Evolutionary conservation across 2,888 invertebrate genomes (phyloP).

Genomic region (Mesochorus sp.): DNA sequence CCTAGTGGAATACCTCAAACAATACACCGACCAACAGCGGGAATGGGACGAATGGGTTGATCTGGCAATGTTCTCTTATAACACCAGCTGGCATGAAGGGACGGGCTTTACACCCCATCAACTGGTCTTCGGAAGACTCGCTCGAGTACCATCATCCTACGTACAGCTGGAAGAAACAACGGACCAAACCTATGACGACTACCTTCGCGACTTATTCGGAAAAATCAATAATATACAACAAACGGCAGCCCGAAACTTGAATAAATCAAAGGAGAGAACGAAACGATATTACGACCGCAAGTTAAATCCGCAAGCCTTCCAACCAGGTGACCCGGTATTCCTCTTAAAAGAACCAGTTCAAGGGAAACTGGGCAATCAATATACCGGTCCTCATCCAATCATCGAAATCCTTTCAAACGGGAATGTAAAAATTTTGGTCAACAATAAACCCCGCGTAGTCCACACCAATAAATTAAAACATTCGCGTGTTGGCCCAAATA

Average conservation of each 20-base stretch:
- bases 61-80: background rate
- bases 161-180: constrained; percentile 18
- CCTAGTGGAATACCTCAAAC: constrained; percentile 57
- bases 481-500: constrained; percentile 20
- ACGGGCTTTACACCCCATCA: constrained; percentile 55
- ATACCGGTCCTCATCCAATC: constrained; percentile 41
- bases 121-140: constrained; percentile 54
- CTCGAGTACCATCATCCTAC: constrained; percentile 47
- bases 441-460: constrained; percentile 21
- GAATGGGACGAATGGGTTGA: constrained; percentile 2
- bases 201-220: background rate
- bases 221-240: too few relatives aligned
- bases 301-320: constrained; percentile 19
- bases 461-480: constrained; percentile 40
- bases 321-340: constrained; percentile 21
- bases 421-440: constrained; percentile 22
- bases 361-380: constrained; percentile 48
- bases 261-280: constrained; percentile 17
- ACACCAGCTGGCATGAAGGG: constrained; percentile 35
- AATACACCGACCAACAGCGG: constrained; percentile 29
- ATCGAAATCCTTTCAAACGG: constrained; percentile 14
- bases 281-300: constrained; percentile 51
- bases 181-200: too few relatives aligned
- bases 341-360: constrained; percentile 28
- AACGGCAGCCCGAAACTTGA: too few relatives aligned